phyloP scores from a whole-genome alignment of 2,888 invertebrate genomes.

The Alloplasta piceator region DNA sequence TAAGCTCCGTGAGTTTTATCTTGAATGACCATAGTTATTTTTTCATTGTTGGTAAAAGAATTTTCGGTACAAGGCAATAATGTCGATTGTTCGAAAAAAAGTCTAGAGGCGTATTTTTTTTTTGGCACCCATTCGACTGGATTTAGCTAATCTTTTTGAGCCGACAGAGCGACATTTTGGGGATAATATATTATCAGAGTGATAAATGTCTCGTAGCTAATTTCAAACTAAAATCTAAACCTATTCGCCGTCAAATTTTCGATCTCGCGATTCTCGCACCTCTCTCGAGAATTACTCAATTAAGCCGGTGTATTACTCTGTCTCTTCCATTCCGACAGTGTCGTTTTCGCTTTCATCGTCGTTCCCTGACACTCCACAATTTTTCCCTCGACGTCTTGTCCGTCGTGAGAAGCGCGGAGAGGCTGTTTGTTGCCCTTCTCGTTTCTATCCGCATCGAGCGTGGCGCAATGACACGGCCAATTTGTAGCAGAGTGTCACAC shows the following conservation, averaged over 20 bases:
- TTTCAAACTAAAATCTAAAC: constrained; percentile 21
- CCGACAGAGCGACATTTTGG: not conserved
- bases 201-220: constrained; percentile 43
- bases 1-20: no score
- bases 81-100: no score
- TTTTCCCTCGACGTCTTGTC: constrained; percentile 19
- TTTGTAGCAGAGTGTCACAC: constrained; percentile 82
- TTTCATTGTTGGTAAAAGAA: no score
- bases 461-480: constrained; percentile 81
- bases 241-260: constrained; percentile 55
- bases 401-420: constrained; percentile 1
- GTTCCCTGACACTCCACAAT: constrained; percentile 30
- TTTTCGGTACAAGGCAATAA: no score
- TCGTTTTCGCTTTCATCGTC: constrained; percentile 32
- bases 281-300: constrained; percentile 71
- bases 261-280: constrained; percentile 49
- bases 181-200: not conserved
- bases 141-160: constrained; percentile 7
- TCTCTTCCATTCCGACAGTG: constrained; percentile 5
- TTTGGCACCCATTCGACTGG: not conserved
- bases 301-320: constrained; percentile 60
- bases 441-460: constrained; percentile 49
- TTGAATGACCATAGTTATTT: no score
- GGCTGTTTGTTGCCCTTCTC: constrained; percentile 22
- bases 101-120: no score